Percentiles rank a stretch among this genome's conserved stretches.
Evolutionary conservation across 2,888 invertebrate genomes (phyloP).

Genomic region (Chrysotoxum bicinctum): DNA sequence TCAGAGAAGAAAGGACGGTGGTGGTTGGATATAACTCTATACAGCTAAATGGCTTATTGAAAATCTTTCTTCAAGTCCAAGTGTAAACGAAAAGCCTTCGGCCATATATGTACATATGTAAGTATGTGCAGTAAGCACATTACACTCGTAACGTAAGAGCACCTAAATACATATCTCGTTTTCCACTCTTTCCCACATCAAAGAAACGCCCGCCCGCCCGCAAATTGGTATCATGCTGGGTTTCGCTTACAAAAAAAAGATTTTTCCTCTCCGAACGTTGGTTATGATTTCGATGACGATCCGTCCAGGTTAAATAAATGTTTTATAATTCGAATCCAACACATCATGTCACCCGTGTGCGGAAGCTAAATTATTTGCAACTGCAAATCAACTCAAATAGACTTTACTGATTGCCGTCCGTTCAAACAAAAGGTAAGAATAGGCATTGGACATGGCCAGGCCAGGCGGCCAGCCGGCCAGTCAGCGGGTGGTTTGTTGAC

Average conservation of each 20-base stretch:
- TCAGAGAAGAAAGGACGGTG: too few species aligned
- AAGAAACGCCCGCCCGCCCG: not conserved
- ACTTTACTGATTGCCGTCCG: slow-evolving; percentile 3
- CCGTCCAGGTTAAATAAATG: slow-evolving; percentile 1
- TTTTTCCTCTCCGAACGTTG: not conserved
- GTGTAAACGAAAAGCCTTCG: not conserved
- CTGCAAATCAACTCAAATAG: slow-evolving; percentile 49
- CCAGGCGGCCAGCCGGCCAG: not conserved
- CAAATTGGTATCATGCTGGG: slow-evolving; percentile 52
- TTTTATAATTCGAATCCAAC: slow-evolving; percentile 40
- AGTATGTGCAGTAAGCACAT: not conserved
- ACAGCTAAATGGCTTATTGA: not conserved
- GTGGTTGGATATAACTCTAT: too few species aligned
- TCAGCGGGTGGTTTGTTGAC: slow-evolving; percentile 34
- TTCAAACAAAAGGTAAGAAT: not conserved
- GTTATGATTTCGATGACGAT: slow-evolving; percentile 5
- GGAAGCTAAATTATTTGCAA: slow-evolving; percentile 55
- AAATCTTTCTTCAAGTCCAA: not conserved
- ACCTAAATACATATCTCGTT: not conserved
- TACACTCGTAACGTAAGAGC: not conserved
- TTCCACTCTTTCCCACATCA: not conserved
- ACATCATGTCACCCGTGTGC: slow-evolving; percentile 29
- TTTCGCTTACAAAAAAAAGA: not conserved
- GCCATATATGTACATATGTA: not conserved
- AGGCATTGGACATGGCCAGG: slow-evolving; percentile 7